Conservation (phyloP, 2,113 vertebrate genomes). For the Mugil cephalus region DNA sequence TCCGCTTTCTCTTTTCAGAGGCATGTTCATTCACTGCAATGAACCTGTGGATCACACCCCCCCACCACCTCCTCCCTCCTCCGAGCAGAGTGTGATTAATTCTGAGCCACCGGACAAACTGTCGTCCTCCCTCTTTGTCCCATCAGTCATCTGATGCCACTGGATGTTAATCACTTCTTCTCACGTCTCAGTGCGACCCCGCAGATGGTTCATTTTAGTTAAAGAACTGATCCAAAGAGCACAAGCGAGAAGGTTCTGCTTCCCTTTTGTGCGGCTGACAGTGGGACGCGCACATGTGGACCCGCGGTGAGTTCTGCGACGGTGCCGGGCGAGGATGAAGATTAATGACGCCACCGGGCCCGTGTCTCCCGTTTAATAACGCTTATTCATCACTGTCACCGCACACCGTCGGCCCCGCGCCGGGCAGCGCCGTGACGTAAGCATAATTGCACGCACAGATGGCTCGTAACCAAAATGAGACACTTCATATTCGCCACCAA, state of each 20-base stretch:
- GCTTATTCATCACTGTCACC: constrained; percentile 77
- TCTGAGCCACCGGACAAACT: constrained; percentile 13
- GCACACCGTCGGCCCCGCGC: constrained; percentile 4
- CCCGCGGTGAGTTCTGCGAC: constrained; percentile 53
- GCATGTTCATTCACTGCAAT: constrained; percentile 20
- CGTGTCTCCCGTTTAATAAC: constrained; percentile 74
- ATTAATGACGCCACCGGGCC: constrained; percentile 68
- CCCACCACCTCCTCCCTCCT: background rate
- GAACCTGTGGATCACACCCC: constrained; percentile 44
- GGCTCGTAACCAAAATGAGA: constrained; percentile 26
- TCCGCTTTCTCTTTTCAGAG: constrained; percentile 16
- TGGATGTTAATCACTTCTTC: constrained; percentile 43
- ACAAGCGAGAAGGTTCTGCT: background rate
- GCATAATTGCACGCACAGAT: constrained; percentile 8
- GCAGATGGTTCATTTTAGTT: constrained; percentile 23
- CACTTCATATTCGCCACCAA: constrained; percentile 33
- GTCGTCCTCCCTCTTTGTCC: constrained; percentile 33
- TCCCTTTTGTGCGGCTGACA: constrained; percentile 45
- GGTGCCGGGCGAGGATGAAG: constrained; percentile 70
- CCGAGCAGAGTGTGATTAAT: constrained; percentile 51
- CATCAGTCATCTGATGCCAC: constrained; percentile 38
- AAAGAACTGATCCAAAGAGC: background rate
- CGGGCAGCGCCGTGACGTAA: background rate
- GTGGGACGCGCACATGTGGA: constrained; percentile 37
- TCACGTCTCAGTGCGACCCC: constrained; percentile 30